Base-by-base conservation (phyloP, 2,888 invertebrate genomes). In the Macropis europaea region DNA sequence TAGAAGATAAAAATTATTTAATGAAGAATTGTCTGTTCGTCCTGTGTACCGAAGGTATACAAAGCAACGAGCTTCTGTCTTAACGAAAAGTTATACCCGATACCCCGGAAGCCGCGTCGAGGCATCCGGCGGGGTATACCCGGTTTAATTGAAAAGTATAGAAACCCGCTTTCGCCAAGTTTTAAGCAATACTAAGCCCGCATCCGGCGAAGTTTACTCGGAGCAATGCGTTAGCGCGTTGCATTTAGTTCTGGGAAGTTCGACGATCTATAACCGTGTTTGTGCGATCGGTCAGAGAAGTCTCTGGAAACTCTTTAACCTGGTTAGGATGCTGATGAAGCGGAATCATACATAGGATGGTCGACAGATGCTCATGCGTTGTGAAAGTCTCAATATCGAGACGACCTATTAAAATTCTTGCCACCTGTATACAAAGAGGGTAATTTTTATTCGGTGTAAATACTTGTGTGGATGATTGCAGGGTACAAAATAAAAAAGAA, bases 61-160 rank as follows among this genome's bases (percentile, higher is more conserved):
- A n/a, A n/a, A n/a, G n/a, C n/a, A n/a, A n/a, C n/a, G n/a, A 7
- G 28, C 28, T 28, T 7, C 17, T 43, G n/a, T 36, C 28, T 52
- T 47, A 66, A 66, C 61, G 38, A 61, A 53, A 62, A 62, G 45
- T 62, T 54, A 61, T 50, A 45, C 36, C 61, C 45, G 36, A 45
- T 45, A 26, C 19, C 9, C 13, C 11, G 4, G n/a, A 36, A 17
- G 28, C 13, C 6, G 40, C 42, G 34, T 15, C 30, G 30, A 38
- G 43, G 28, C 34, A 54, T 48, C 42, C 45, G 36, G 36, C 13
- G 50, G 67, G 61, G 61, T 71, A 54, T 64, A 53, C 47, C 26
- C 17, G 38, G 59, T 54, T 34, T 73, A 73, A 73, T 71, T 71
- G 73, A 71, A 66, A 71, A 66, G 54, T 64, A 45, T 54, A 57